These are phyloP conservation scores for Dinoponera quadriceps DNA, from an alignment of 1,140 invertebrate genomes.

Conservation along the genomic window DNA sequence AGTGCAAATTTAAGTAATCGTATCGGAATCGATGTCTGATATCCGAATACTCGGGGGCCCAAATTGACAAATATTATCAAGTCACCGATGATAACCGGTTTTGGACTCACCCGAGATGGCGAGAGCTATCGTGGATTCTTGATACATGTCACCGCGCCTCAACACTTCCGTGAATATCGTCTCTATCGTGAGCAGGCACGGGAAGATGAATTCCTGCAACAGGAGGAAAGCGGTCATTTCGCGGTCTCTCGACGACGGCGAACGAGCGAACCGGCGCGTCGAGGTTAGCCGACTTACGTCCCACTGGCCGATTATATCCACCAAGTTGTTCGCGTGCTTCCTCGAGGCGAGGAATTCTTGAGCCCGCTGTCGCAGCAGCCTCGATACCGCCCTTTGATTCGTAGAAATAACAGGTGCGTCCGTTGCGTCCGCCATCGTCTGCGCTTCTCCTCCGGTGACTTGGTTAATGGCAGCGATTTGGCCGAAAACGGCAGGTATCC, in stretches of 20 bases:
- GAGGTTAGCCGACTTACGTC: conserved; percentile 82
- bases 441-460: not conserved
- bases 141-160: conserved; percentile 87
- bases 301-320: conserved; percentile 88
- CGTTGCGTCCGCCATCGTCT: conserved; percentile 66
- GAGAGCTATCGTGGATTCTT: conserved; percentile 82
- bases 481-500: not conserved
- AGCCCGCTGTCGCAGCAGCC: conserved; percentile 87
- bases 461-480: conserved; percentile 42
- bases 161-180: conserved; percentile 89
- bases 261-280: conserved; percentile 16
- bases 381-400: conserved; percentile 82
- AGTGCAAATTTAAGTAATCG: too few relatives aligned
- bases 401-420: conserved; percentile 68
- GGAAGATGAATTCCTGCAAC: conserved; percentile 83
- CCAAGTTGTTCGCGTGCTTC: conserved; percentile 88
- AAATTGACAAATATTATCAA: not conserved
- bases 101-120: conserved; percentile 77
- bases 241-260: conserved; percentile 37
- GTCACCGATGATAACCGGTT: not conserved
- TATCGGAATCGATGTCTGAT: too few relatives aligned
- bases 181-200: conserved; percentile 88
- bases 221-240: conserved; percentile 2
- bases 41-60: too few relatives aligned
- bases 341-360: conserved; percentile 88